Base-by-base conservation (phyloP, 2,797 vertebrate genomes). In the Myotis findleyi region DNA sequence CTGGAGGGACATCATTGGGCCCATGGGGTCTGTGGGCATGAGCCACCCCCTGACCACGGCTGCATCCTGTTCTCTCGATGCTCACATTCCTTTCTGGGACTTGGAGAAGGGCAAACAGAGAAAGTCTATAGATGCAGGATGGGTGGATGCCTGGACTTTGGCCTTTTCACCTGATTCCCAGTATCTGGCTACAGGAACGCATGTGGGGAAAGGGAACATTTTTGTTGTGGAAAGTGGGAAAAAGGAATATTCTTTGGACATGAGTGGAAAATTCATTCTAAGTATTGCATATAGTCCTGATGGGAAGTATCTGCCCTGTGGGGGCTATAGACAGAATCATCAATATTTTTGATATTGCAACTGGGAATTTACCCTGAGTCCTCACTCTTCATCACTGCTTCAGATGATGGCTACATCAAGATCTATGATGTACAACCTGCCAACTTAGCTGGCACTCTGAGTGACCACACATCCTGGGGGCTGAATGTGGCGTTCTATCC, bases 341-440 rank as follows among this genome's bases (percentile, higher is more conserved):
- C 98, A 99, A 99, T 98, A 99, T 99, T 98, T 99, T 99, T 93
- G 99, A 99, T 98, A 99, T 99, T 69, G 99, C 99, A 38, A 99
- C 99, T 7, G 99, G 99, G 83, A 99, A 99, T 99, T 99, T 98
- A 99, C 99, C 84, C 99, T 99, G 0, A 99, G 99, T 97, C 99
- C 99, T 6, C 99, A 99, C 98, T 99, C 13, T 98, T 99, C 5
- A 99, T 99, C 89, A 99, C 99, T 0, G 99, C 99, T 33, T 99
- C 99, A 0, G 99, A 99, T 2, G 99, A 99, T 0, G 99, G 99
- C 84, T 99, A 99, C 97, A 99, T 99, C 98, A 99, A 99, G 98
- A 99, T 99, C 96, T 99, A 99, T 0, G 99, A 99, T 12, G 30
- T 33, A 97, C 99, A 99, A 94, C 99, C 99, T 0, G 99, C 99